A percentile compares a stretch with the other conserved stretches of the same genome.
Conservation (phyloP, 2,113 vertebrate species). For the Rhea americana region DNA sequence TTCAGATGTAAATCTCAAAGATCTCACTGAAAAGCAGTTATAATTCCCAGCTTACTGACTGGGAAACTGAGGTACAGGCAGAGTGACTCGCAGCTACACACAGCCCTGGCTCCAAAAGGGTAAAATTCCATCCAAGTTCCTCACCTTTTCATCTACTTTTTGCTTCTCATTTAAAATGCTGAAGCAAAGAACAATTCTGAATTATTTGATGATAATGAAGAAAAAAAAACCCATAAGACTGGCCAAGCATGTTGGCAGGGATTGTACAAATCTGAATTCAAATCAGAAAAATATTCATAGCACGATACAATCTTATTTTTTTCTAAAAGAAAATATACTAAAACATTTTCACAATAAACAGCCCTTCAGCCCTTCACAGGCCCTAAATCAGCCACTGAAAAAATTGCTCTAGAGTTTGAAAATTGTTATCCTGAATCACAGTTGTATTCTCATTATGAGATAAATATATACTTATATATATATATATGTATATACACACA, state of each 20-base stretch:
- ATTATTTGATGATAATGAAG: neutral
- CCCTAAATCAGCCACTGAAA: constrained; percentile 2
- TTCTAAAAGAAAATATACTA: neutral
- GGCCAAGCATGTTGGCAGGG: neutral
- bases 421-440: constrained; percentile 11
- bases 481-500: too few relatives aligned
- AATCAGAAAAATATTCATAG: neutral
- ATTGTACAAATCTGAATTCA: constrained; percentile 32
- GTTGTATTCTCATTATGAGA: neutral
- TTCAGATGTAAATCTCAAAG: constrained; percentile 30
- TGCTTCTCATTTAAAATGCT: neutral
- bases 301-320: neutral
- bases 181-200: neutral
- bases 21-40: neutral
- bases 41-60: neutral
- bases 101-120: neutral
- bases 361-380: neutral
- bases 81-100: neutral
- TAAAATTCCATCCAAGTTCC: neutral
- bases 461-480: neutral
- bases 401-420: constrained; percentile 17
- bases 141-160: neutral
- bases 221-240: neutral
- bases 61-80: neutral
- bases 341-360: neutral